Percentiles rank a stretch among this genome's conserved stretches.
phyloP scores from a whole-genome alignment of 2,113 vertebrate genomes.

The Oxygymnocypris stewartii region DNA sequence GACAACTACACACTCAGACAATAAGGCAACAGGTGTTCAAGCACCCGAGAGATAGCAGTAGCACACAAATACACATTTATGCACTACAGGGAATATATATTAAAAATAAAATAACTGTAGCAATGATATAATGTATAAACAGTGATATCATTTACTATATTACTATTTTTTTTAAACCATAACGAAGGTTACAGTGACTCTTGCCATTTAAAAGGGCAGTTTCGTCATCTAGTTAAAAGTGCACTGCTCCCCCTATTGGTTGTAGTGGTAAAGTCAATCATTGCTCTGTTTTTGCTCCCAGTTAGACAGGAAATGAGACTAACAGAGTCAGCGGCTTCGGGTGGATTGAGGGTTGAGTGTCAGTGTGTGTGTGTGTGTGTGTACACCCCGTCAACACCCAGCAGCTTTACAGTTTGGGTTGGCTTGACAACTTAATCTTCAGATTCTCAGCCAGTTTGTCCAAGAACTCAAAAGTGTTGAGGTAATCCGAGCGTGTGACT shows the following conservation, averaged over 20 bases:
- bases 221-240: conserved; percentile 37
- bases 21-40: conserved; percentile 60
- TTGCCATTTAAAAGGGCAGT: conserved; percentile 21
- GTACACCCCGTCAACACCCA: background rate
- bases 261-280: conserved; percentile 21
- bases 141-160: background rate
- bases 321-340: background rate
- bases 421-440: conserved; percentile 81
- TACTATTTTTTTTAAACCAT: conserved; percentile 6
- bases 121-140: conserved; percentile 1
- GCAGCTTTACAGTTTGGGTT: conserved; percentile 81
- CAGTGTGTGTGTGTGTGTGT: conserved; percentile 12
- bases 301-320: conserved; percentile 5
- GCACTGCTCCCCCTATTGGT: conserved; percentile 18
- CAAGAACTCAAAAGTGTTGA: conserved; percentile 97
- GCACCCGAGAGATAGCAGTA: conserved; percentile 28
- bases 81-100: conserved; percentile 23
- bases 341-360: conserved; percentile 1
- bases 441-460: conserved; percentile 96
- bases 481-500: conserved; percentile 86
- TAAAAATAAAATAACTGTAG: conserved; percentile 11
- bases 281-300: conserved; percentile 17
- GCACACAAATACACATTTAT: conserved; percentile 10
- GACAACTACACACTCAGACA: conserved; percentile 47
- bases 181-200: background rate